Base-by-base conservation (phyloP, 1,140 invertebrate genomes). In the Acromyrmex echinatior region DNA sequence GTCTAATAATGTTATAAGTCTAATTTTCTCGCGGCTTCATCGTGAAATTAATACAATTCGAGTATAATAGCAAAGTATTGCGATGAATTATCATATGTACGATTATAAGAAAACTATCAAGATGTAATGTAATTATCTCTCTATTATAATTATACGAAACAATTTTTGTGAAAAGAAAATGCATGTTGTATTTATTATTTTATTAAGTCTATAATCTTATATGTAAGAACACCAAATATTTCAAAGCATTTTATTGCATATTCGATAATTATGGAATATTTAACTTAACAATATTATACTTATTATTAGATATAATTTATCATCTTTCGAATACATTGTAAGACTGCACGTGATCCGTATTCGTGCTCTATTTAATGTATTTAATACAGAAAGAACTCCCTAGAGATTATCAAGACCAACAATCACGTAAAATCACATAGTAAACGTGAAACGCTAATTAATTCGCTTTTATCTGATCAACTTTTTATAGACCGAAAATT, bases 381-480 rank as follows among this genome's bases (percentile, higher is more conserved):
- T 60, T 25, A 25, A 60, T 60, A 31, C 12, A 35, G 28, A 62
- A 77, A 62, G n/a, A 35, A 2, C 2, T 18, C 14, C 16, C 16
- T 77, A 9, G 4, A 45, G 31, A 77, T 45, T 77, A 77, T 77
- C 56, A 16, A 14, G 16, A 9, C 21, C 53, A 21, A 18, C 35
- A 62, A 62, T 77, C n/a, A 39, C 31, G 53, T 60, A 25, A 76
- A 76, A 58, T 51, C 49, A 58, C 7, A 14, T 9, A 12, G 9
- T 62, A 62, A 77, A 77, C 39, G 21, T 25, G 35, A 35, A 62
- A 45, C 28, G n/a, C 31, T 21, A 62, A 77, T 77, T 77, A 77
- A 62, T 60, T 77, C 53, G 7, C n/a, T 45, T 62, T 39, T 25
- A 18, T 16, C 14, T n/a, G 66, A 49, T 70, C 5, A 39, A 78